Conservation (phyloP, 2,888 invertebrate species). For the Andrena haemorrhoa region DNA sequence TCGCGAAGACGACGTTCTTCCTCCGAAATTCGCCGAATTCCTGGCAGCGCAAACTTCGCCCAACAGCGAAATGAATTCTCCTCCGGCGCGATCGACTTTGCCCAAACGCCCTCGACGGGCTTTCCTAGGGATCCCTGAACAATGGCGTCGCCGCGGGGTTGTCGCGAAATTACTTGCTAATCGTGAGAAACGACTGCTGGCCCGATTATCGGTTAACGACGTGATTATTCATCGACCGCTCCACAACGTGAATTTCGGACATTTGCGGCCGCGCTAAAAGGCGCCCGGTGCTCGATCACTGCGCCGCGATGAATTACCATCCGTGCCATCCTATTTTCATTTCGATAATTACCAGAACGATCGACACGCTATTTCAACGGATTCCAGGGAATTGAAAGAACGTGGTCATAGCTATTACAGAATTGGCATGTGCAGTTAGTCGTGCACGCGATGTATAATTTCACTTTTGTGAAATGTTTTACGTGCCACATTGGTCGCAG, state of each 20-base stretch:
- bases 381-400: neutral
- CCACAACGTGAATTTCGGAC: slow-evolving; percentile 64
- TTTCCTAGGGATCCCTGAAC: neutral
- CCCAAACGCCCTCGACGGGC: neutral
- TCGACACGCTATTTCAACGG: neutral
- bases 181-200: slow-evolving; percentile 53
- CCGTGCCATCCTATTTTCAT: slow-evolving; percentile 48
- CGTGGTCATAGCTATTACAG: neutral
- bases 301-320: slow-evolving; percentile 43
- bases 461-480: too few species aligned
- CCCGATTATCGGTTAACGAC: slow-evolving; percentile 69
- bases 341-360: slow-evolving; percentile 42
- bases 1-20: neutral
- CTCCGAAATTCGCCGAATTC: neutral
- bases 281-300: slow-evolving; percentile 46
- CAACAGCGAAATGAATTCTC: neutral
- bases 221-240: slow-evolving; percentile 73
- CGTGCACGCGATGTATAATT: neutral
- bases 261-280: slow-evolving; percentile 43
- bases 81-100: slow-evolving; percentile 1
- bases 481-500: too few species aligned
- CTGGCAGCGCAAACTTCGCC: neutral
- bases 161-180: slow-evolving; percentile 62
- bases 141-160: slow-evolving; percentile 13
- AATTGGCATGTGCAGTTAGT: neutral